These are phyloP conservation scores for Osmerus eperlanus DNA, from an alignment of 2,113 vertebrate species.

Conservation along the genomic window DNA sequence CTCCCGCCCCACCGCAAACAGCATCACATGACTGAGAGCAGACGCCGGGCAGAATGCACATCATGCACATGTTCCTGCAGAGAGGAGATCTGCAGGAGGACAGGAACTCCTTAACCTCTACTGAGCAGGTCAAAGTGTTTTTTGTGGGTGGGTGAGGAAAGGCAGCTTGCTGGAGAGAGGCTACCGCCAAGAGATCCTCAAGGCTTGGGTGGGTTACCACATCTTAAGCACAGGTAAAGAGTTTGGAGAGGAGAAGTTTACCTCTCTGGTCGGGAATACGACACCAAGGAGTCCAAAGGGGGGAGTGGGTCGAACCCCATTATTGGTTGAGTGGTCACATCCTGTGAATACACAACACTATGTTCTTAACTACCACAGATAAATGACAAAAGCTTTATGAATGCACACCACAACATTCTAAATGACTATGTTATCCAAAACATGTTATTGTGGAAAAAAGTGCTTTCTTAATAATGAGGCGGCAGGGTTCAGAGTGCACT, in stretches of 20 bases:
- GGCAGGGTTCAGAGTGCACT: neutral
- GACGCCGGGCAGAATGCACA: no score
- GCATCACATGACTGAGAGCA: neutral
- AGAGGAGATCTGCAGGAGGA: no score
- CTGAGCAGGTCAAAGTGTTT: no score
- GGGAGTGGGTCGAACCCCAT: constrained; percentile 95
- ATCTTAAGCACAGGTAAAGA: neutral
- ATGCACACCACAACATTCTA: neutral
- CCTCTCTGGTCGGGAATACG: constrained; percentile 92
- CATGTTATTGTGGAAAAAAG: neutral
- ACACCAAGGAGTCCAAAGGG: constrained; percentile 83
- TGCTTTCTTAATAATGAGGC: neutral
- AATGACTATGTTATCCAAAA: neutral
- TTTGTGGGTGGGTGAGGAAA: no score
- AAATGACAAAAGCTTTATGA: neutral
- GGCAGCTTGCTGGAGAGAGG: no score
- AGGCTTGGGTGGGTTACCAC: no score
- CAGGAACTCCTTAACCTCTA: no score
- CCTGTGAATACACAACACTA: constrained; percentile 65
- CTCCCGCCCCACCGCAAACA: neutral
- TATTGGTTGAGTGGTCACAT: constrained; percentile 90
- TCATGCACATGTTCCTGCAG: no score
- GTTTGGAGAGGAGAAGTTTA: constrained; percentile 45
- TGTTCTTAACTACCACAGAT: neutral
- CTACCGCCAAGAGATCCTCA: no score